Evolutionary conservation across 2,113 vertebrate species (phyloP).

Genomic region (Bos javanicus): DNA sequence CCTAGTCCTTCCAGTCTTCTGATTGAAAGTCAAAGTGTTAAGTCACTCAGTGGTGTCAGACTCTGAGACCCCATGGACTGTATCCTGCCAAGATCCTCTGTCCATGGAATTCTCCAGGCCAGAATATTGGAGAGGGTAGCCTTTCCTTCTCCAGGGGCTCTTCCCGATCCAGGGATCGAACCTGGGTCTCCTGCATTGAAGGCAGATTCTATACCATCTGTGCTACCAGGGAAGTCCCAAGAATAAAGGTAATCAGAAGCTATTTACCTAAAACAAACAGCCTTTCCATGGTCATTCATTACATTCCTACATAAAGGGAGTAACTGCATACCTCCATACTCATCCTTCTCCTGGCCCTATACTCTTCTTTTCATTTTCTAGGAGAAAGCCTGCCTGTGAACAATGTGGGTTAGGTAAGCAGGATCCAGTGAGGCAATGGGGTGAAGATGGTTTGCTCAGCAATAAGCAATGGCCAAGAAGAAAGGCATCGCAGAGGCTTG

Average conservation of each 20-base stretch:
- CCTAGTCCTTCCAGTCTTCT: neutral
- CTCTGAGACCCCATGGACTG: neutral
- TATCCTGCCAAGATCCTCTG: neutral
- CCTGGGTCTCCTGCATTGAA: neutral
- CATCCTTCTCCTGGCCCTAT: neutral
- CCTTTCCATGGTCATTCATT: neutral
- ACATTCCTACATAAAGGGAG: neutral
- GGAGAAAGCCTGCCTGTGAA: neutral
- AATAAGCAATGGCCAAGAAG: neutral
- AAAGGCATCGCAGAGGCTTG: neutral
- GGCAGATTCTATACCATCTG: neutral
- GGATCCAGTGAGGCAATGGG: neutral
- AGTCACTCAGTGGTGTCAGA: neutral
- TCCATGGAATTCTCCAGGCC: neutral
- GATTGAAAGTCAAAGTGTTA: neutral
- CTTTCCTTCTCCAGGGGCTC: neutral
- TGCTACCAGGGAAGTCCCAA: neutral
- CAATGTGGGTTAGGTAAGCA: neutral
- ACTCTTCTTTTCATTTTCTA: neutral
- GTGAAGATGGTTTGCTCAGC: neutral
- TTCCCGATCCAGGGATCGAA: fast-evolving
- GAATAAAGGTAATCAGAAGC: neutral
- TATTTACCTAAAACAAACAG: neutral
- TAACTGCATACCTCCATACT: neutral
- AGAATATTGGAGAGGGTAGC: neutral